Base-by-base conservation (phyloP, 2,888 invertebrate genomes). In the Diarsia rubi region DNA sequence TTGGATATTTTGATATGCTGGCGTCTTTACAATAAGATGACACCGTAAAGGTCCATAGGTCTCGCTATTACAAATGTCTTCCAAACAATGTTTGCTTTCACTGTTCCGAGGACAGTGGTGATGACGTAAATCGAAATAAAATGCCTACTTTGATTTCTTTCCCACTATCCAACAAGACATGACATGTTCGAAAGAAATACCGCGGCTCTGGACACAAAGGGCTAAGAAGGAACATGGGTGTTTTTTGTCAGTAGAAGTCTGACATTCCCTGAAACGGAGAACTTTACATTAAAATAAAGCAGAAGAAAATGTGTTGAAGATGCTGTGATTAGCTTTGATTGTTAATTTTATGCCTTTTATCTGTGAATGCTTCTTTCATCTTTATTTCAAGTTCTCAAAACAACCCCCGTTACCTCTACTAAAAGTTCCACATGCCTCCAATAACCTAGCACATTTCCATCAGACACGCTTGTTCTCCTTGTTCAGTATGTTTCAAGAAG, bases 401-500 rank as follows among this genome's bases (percentile, higher is more conserved):
- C 6, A n/a, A 12, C 3, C 9, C n/a, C 21, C 54, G 14, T 6
- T 24, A 49, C 2, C 9, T 9, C 49, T 49, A 24, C 54, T 16
- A 6, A 47, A 21, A 42, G 21, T 47, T 27, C 12, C 3, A 27
- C 4, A 42, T 45, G 45, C 3, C 12, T 49, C 9, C 19, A 52
- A 47, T n/a, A 37, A 31, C 9, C 19, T 3, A 31, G 9, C 31
- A 54, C 31, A 27, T 19, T 6, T 5, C 24, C 12, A 27, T 21
- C 83, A 49, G 79, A 11, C 62, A 78, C 79, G 82, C 63, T 59
- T 68, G n/a, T 57, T 69, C 66, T 73, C 64, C 42, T 76, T 45
- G 31, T 78, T 75, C 81, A 60, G 76, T 83, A 82, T 86, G 81
- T 87, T 89, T 83, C 81, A 75, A 85, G 86, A 86, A 85, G 91